Conservation (phyloP, 2,113 vertebrate species). For the Chamaetylas fuelleborni region DNA sequence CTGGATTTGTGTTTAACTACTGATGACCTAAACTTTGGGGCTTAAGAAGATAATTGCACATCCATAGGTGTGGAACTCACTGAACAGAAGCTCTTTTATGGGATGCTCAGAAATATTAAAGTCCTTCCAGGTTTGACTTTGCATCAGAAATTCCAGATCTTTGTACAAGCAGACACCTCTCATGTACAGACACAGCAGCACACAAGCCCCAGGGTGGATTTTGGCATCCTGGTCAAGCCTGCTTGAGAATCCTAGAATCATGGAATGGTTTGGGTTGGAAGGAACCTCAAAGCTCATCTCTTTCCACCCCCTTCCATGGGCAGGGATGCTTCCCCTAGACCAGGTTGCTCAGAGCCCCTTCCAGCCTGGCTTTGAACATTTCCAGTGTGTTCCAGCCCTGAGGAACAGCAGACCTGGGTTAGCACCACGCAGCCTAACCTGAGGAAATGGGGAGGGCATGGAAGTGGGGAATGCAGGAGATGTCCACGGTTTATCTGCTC, state of each 20-base stretch:
- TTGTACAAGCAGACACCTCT: neutral
- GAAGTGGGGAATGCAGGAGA: neutral
- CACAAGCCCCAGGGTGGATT: neutral
- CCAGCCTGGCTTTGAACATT: neutral
- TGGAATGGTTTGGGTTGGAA: neutral
- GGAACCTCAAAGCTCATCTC: neutral
- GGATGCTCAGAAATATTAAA: neutral
- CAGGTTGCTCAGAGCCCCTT: neutral
- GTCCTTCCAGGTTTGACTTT: neutral
- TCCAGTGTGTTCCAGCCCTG: neutral
- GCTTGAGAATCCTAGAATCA: neutral
- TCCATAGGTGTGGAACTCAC: neutral
- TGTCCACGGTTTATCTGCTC: conserved; percentile 25
- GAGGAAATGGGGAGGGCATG: neutral
- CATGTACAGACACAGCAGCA: neutral
- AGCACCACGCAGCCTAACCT: neutral
- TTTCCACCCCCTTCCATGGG: neutral
- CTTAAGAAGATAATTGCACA: neutral
- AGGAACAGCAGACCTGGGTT: neutral
- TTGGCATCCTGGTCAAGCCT: neutral
- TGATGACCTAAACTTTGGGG: neutral
- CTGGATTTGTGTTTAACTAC: conserved; percentile 24
- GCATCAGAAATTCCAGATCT: neutral
- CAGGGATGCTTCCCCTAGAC: neutral
- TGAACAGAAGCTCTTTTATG: neutral